Evolutionary conservation across 2,113 vertebrate genomes (phyloP).

Genomic region (Mungos mungo): DNA sequence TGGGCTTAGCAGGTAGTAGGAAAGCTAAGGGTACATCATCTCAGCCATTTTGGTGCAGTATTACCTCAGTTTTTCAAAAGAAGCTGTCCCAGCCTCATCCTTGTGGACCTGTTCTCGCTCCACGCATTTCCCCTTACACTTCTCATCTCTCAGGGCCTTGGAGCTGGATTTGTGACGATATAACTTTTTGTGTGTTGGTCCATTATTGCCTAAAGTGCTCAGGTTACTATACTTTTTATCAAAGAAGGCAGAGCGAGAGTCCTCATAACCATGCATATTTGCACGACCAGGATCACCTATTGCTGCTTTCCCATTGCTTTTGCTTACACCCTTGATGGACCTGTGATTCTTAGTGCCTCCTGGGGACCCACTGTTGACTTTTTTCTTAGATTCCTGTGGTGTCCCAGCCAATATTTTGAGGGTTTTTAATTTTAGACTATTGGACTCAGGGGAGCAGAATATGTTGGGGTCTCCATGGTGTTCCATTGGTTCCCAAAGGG

Average conservation of each 20-base stretch:
- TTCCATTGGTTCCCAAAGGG: slow-evolving; percentile 93
- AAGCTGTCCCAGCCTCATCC: slow-evolving; percentile 95
- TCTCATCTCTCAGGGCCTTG: slow-evolving; percentile 97
- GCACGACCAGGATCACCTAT: slow-evolving; percentile 89
- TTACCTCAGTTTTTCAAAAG: slow-evolving; percentile 99
- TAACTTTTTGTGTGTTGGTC: slow-evolving; percentile 99
- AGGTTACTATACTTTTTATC: slow-evolving; percentile 95
- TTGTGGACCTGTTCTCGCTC: slow-evolving; percentile 95
- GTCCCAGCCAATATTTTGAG: slow-evolving; percentile 98
- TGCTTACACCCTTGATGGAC: slow-evolving; percentile 91
- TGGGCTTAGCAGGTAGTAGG: slow-evolving; percentile 85
- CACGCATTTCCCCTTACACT: slow-evolving; percentile 94
- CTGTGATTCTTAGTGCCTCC: slow-evolving; percentile 92
- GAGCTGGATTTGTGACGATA: slow-evolving; percentile 99
- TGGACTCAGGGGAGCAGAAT: slow-evolving; percentile 94
- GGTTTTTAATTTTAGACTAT: slow-evolving; percentile 98
- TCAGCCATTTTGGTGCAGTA: slow-evolving; percentile 95
- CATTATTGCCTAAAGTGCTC: slow-evolving; percentile 94
- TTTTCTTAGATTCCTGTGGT: slow-evolving; percentile 96
- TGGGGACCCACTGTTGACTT: slow-evolving; percentile 85
- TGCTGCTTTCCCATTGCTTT: slow-evolving; percentile 92
- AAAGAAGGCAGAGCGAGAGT: slow-evolving; percentile 89
- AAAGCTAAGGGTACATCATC: slow-evolving; percentile 89
- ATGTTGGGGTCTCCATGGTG: slow-evolving; percentile 88
- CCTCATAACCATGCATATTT: slow-evolving; percentile 87